Evolutionary conservation across 2,113 vertebrate species (phyloP).

Genomic region (Archilochus colubris): DNA sequence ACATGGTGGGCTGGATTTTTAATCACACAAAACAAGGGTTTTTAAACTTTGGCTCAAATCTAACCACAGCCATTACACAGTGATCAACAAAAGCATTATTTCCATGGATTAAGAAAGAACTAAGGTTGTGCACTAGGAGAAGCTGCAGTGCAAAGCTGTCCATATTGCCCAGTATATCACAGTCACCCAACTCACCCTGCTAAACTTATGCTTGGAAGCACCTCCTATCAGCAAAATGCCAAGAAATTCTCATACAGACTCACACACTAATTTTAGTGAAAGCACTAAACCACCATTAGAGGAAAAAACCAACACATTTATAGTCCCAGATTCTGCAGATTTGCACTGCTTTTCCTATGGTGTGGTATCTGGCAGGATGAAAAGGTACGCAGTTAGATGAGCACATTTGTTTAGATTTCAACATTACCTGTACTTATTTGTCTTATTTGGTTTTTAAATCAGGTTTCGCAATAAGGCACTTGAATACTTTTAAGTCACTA

Average conservation of each 20-base stretch:
- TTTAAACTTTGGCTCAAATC: background rate
- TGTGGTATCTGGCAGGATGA: background rate
- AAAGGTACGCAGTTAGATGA: background rate
- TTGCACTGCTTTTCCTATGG: background rate
- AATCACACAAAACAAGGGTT: background rate
- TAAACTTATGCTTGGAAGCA: background rate
- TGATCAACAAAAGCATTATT: background rate
- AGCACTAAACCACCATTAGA: background rate
- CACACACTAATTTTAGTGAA: background rate
- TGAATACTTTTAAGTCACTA: conserved; percentile 15
- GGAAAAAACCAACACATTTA: background rate
- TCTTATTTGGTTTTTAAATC: background rate
- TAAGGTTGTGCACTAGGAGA: background rate
- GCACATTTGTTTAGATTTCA: background rate
- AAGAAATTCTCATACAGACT: background rate
- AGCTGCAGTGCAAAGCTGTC: background rate
- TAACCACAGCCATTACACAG: background rate
- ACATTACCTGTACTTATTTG: background rate
- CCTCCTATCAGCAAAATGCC: background rate
- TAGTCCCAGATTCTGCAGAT: background rate
- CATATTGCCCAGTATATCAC: background rate
- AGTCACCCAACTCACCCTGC: background rate
- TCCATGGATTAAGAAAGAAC: background rate
- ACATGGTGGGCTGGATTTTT: background rate
- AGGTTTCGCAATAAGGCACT: conserved; percentile 23